phyloP scores from a whole-genome alignment of 1,140 invertebrate species.

The Oppia nitens region DNA sequence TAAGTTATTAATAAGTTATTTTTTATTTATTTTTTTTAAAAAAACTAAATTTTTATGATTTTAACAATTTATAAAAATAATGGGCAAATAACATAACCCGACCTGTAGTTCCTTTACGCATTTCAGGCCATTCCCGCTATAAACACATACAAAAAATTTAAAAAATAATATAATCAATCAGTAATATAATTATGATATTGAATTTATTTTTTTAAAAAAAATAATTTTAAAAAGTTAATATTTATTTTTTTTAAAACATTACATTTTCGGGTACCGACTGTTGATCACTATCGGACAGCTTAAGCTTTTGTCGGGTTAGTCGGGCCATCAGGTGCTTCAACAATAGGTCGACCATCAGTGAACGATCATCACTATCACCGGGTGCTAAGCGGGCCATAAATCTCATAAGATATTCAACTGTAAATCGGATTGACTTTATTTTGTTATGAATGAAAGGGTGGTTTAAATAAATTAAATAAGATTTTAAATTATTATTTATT shows the following conservation, averaged over 20 bases:
- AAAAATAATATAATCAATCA: background rate
- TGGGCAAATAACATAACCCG: slow-evolving; percentile 33
- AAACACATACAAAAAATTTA: background rate
- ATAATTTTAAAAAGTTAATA: no score
- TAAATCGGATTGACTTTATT: slow-evolving; percentile 43
- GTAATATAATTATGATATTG: no score
- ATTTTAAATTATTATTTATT: background rate
- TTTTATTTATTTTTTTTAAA: no score
- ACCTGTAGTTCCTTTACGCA: slow-evolving; percentile 34
- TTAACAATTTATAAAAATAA: slow-evolving; percentile 16
- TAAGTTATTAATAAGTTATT: no score
- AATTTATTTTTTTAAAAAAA: no score
- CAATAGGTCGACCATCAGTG: slow-evolving; percentile 33
- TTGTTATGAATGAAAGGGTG: no score
- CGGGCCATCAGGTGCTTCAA: slow-evolving; percentile 43
- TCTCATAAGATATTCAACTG: slow-evolving; percentile 52
- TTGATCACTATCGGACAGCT: slow-evolving; percentile 6
- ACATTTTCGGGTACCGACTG: background rate
- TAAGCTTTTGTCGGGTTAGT: slow-evolving; percentile 43
- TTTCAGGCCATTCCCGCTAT: slow-evolving; percentile 26
- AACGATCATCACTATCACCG: slow-evolving; percentile 14
- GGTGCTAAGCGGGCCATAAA: slow-evolving; percentile 47
- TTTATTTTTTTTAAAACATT: no score
- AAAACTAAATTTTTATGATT: no score
- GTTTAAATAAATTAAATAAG: background rate